Evolutionary conservation across 2,797 vertebrate genomes (phyloP), one percentile per base, ranked within the genome.

Genomic region (Nyctibius grandis): DNA sequence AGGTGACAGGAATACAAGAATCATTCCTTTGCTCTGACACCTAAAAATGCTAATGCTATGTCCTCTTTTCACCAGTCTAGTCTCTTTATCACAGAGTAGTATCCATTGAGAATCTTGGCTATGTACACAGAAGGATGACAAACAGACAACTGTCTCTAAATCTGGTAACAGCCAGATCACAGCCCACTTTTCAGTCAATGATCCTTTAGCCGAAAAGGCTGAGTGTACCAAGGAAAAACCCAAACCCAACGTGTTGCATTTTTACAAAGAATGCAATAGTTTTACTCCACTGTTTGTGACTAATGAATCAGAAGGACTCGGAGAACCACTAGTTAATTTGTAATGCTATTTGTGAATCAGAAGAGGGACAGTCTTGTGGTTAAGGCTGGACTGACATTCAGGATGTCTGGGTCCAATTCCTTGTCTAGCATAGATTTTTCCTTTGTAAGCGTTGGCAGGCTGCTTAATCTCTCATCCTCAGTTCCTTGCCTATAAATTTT

Each of bases 381-480:
- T 95, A 88, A 1, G 16, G 76, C 80, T 96, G 85, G 91, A 88
- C 85, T 95, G 80, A 91, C 77, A 91, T 65, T 94, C 94, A 95
- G 93, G 89, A 93, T 95, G 95, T 96, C 95, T 97, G 95, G 68
- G 91, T 83, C 87, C 93, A 90, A 57, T 86, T 95, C 85, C 77
- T 90, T 79, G 87, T 85, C 93, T 93, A 95, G 94, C 80, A 74
- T 47, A 85, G 79, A 88, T 90, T 96, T n/a, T 96, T 95, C 80
- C 74, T 93, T 91, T 94, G 89, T 93, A 92, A 96, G 51, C 56
- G 79, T 73, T 96, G 95, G 89, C 94, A 89, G 34, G 47, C 80
- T 89, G 42, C 59, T 63, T 79, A 33, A 81, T 74, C 73, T 95
- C 76, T 63, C 38, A 54, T 94, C 40, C 80, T 96, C 82, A 20